Evolutionary conservation across 64 coral and sea anemone species (phyloP), one percentile per base, ranked within the genome.

Genomic region (Montipora efflorescens): DNA sequence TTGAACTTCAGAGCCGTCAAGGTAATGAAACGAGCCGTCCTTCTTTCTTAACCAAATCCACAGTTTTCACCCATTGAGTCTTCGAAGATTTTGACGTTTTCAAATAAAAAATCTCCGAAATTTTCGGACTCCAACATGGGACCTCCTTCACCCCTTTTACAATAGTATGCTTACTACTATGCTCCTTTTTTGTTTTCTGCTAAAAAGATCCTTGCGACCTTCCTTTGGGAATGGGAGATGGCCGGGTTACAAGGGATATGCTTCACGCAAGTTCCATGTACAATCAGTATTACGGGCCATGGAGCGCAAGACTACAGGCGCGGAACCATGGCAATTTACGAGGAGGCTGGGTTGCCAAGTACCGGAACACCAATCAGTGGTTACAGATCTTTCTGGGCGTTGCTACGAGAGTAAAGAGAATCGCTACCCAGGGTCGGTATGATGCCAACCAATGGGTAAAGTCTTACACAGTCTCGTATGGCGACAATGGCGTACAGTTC

Each of bases 211-310:
- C 89, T 6, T 97, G 96, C 49, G 96, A 97, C 23, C 50, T 93
- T 25, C 84, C 96, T 48, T 79, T 97, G 13, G 96, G 96, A 80
- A 79, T 97, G 76, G 70, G 95, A 91, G 96, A 97, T 68, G 59
- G 77, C 52, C 82, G 93, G 1, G 91, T 97, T 53, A 89, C 83
- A 12, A 81, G 75, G 0, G 81, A 83, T 44, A 97, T 89, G 96
- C 55, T 97, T 28, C 86, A 93, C 1, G 90, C 96, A 5, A 92
- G 93, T 18, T 97, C 96, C 20, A 92, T 95, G 89, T 75, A 82
- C 66, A 95, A 94, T 75, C 84, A 88, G 20, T 89, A 92, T 47
- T 91, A 95, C 80, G 92, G 93, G 23, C 93, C 96, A 2, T 95
- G 96, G 93, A 91, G 82, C 62, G 82, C 93, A 16, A 94, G 93